Base-by-base conservation (phyloP, 1,140 invertebrate species). In the Ceratosolen solmsi region DNA sequence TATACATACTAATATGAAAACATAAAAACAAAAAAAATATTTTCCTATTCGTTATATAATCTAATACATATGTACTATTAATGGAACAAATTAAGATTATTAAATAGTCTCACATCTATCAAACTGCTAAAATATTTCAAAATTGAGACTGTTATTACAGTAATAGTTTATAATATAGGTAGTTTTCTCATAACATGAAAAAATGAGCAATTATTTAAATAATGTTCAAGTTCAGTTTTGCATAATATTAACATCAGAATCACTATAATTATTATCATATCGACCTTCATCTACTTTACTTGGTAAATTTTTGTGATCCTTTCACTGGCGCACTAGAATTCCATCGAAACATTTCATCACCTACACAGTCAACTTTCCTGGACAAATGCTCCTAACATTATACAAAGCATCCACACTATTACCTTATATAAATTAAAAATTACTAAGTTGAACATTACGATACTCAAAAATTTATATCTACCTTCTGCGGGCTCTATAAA, bases 311-410 rank as follows among this genome's bases (percentile, higher is more conserved):
- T 73, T 46, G 38, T 60, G 63, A 79, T 71, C 77, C 77, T 79
- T 79, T 79, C 77, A 79, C 77, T 49, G 1, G 15, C 49, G 63
- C 25, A 20, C 33, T 75, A 75, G 73, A 75, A 75, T 73, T 51
- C 71, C 71, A 27, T 51, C 5, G 71, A 27, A 51, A 51, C 20
- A 46, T 73, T 73, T 73, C 71, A 73, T 73, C 71, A 73, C 49
- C 49, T 70, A 17, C 36, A 25, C 22, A 70, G 22, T 27, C 63
- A 20, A 38, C 38, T 70, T 36, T 70, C 36, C 60, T 63, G 25
- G 30, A 20, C 56, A 63, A 63, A 11, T 63, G 30, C 30, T 63
- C n/a, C 56, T 27, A 63, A 11, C 30, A 63, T 63, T 33, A 63
- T 27, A 7, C 30, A 33, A 63, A 63, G 25, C 58, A n/a, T 36